Evolutionary conservation across 1,140 invertebrate species (phyloP).

Genomic region (Ceratosolen solmsi): DNA sequence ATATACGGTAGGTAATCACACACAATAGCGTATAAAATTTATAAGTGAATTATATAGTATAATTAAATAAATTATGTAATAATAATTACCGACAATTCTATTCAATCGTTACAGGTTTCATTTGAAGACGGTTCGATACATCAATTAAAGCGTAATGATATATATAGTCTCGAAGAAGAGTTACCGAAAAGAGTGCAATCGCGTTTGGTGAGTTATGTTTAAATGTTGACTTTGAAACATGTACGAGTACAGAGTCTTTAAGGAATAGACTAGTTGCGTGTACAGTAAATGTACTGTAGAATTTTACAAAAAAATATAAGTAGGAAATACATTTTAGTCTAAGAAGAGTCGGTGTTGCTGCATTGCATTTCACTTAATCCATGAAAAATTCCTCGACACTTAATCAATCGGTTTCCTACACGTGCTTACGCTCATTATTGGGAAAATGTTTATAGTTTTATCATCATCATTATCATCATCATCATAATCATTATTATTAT

Average conservation of each 20-base stretch:
- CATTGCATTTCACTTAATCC: slow-evolving; percentile 8
- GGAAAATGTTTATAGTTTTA: too few relatives aligned
- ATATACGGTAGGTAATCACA: slow-evolving; percentile 75
- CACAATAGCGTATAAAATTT: too few relatives aligned
- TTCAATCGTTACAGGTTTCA: slow-evolving; percentile 69
- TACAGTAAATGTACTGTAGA: slow-evolving; percentile 43
- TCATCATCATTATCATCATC: too few relatives aligned
- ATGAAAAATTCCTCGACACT: background rate
- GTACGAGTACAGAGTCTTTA: slow-evolving; percentile 28
- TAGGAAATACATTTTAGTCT: slow-evolving; percentile 17
- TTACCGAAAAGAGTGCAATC: slow-evolving; percentile 74
- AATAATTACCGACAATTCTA: too few relatives aligned
- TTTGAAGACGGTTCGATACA: slow-evolving; percentile 73
- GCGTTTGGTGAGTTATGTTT: slow-evolving; percentile 73
- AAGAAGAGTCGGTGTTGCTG: background rate
- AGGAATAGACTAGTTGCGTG: slow-evolving; percentile 22
- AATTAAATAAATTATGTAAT: too few relatives aligned
- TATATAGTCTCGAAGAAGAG: slow-evolving; percentile 72
- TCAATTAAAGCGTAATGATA: slow-evolving; percentile 69
- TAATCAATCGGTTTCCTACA: slow-evolving; percentile 13
- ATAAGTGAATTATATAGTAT: too few relatives aligned
- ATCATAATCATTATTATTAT: too few relatives aligned
- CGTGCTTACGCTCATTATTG: too few relatives aligned
- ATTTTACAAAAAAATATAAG: slow-evolving; percentile 35
- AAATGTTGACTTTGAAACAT: slow-evolving; percentile 49